Conservation (phyloP, 2,888 invertebrate genomes). For the Harpalus rufipes region DNA sequence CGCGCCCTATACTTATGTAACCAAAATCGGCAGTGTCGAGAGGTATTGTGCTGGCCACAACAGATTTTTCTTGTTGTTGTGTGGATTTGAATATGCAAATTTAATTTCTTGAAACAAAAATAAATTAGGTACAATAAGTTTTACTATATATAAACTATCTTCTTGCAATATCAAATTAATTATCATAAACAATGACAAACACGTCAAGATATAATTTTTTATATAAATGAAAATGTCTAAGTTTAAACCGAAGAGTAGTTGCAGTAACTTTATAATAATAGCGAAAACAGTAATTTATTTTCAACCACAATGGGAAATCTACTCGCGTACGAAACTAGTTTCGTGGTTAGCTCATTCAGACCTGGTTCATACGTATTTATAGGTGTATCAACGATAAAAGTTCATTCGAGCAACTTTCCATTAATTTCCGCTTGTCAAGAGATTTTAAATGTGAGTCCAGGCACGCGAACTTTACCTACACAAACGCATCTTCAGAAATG, state of each 20-base stretch:
- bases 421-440: slow-evolving; percentile 62
- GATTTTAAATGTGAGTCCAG: slow-evolving; percentile 48
- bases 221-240: slow-evolving; percentile 1
- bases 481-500: neutral
- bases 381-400: slow-evolving; percentile 54
- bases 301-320: slow-evolving; percentile 24
- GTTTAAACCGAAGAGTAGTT: slow-evolving; percentile 18
- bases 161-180: neutral
- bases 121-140: no score
- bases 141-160: no score
- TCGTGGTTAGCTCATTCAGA: slow-evolving; percentile 41
- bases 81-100: no score
- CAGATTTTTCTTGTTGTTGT: no score
- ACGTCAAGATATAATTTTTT: slow-evolving; percentile 6
- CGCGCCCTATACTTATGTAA: no score
- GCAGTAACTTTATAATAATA: slow-evolving; percentile 26
- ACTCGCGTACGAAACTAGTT: slow-evolving; percentile 37
- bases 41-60: no score
- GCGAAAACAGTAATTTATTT: slow-evolving; percentile 44
- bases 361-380: slow-evolving; percentile 43
- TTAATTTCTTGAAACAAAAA: no score
- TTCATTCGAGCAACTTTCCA: slow-evolving; percentile 58
- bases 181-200: slow-evolving; percentile 10
- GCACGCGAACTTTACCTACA: slow-evolving; percentile 19
- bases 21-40: no score